phyloP scores from a whole-genome alignment of 2,113 vertebrate genomes.

The Serilophus lunatus region DNA sequence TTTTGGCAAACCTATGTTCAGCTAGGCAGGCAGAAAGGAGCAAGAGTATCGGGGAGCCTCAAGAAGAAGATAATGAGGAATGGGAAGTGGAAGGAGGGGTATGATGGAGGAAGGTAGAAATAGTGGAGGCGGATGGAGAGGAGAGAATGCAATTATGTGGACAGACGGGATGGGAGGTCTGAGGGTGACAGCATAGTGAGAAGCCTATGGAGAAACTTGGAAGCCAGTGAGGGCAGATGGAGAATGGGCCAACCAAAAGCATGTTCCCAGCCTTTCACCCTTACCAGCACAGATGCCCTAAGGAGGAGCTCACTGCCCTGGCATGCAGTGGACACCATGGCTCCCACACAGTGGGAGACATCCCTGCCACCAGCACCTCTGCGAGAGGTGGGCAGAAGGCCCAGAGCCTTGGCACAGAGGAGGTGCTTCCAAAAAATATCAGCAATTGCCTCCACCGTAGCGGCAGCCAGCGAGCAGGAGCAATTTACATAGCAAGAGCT shows the following conservation, averaged over 20 bases:
- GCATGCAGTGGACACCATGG: not conserved
- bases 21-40: not conserved
- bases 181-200: not conserved
- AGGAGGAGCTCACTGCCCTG: not conserved
- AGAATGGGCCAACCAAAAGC: not conserved
- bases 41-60: not conserved
- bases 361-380: not conserved
- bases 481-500: conserved; percentile 65
- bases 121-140: accelerated
- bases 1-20: not conserved
- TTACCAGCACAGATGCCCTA: not conserved
- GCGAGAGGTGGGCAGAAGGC: accelerated
- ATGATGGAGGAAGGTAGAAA: not conserved
- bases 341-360: accelerated
- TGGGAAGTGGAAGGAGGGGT: not conserved
- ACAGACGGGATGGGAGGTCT: not conserved
- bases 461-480: not conserved
- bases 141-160: not conserved
- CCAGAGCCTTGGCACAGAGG: not conserved
- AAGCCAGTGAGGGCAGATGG: not conserved
- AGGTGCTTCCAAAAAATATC: not conserved
- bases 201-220: not conserved
- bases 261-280: not conserved
- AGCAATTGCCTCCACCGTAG: not conserved
- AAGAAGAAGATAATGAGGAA: not conserved